Evolutionary conservation across 2,113 vertebrate genomes (phyloP).

Genomic region (Paralichthys olivaceus): DNA sequence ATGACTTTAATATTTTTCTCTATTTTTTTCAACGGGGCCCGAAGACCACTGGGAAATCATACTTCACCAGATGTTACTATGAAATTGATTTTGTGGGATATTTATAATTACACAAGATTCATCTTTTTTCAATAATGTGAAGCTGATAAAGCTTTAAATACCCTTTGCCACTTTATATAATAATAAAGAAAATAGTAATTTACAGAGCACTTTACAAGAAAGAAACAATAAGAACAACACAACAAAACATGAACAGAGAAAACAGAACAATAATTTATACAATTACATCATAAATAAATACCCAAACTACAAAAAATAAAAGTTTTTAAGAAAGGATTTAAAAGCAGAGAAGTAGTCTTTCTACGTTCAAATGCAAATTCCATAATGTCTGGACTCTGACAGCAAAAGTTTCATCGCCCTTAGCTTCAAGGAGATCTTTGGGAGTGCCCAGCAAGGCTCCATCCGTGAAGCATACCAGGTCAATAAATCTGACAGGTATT

Average conservation of each 20-base stretch:
- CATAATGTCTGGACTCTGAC: too few species aligned
- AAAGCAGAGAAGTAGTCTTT: too few species aligned
- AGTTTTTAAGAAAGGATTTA: too few species aligned
- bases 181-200: neutral
- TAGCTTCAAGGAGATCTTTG: neutral
- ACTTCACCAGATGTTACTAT: conserved; percentile 26
- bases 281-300: too few species aligned
- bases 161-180: neutral
- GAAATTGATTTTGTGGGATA: conserved; percentile 55
- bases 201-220: too few species aligned
- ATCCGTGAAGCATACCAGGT: neutral
- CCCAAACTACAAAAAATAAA: too few species aligned
- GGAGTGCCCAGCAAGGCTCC: neutral
- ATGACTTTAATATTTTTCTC: conserved; percentile 47
- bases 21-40: conserved; percentile 7
- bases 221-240: too few species aligned
- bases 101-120: conserved; percentile 65
- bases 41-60: conserved; percentile 57
- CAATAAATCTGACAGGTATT: neutral
- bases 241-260: neutral
- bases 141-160: conserved; percentile 35
- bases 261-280: neutral
- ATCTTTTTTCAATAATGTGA: conserved; percentile 50
- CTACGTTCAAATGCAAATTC: too few species aligned
- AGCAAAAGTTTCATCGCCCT: too few species aligned